These are phyloP conservation scores for Tor tambroides DNA, from an alignment of 2,113 vertebrate species.

Conservation along the genomic window DNA sequence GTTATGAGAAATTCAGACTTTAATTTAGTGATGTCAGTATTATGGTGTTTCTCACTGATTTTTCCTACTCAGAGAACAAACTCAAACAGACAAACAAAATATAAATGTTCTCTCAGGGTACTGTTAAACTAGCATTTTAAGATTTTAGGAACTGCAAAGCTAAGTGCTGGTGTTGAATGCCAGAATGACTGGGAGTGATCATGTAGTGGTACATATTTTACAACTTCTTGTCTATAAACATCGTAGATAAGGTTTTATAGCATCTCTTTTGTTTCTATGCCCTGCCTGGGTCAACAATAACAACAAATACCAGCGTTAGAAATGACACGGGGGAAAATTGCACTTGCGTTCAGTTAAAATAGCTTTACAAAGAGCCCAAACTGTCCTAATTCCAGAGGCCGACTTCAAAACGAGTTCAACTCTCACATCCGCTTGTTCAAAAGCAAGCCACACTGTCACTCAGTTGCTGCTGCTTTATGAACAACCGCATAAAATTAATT, in stretches of 20 bases:
- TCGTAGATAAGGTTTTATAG: not conserved
- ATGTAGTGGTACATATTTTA: not conserved
- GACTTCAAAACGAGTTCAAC: not conserved
- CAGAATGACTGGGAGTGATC: not conserved
- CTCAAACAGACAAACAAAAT: not conserved
- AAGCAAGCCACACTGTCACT: not conserved
- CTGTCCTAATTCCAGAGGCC: not conserved
- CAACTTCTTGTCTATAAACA: conserved; percentile 16
- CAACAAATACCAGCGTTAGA: not conserved
- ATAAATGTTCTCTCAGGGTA: not conserved
- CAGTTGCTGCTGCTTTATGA: not conserved
- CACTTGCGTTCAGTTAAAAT: not conserved
- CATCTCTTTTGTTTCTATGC: not conserved
- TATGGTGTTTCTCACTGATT: not conserved
- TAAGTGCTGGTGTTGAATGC: not conserved
- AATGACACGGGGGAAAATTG: not conserved
- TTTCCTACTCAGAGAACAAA: not conserved
- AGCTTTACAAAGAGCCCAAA: not conserved
- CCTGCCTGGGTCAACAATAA: not conserved
- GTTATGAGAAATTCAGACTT: not conserved
- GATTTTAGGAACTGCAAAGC: not conserved
- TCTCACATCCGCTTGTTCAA: not conserved
- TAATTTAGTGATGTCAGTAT: not conserved
- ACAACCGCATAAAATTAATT: not conserved
- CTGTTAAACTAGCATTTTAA: not conserved